A percentile compares a stretch with the other conserved stretches of the same genome.
These are phyloP conservation scores for Cerceris ruficornis DNA, from an alignment of 2,888 invertebrate genomes.

Conservation along the genomic window DNA sequence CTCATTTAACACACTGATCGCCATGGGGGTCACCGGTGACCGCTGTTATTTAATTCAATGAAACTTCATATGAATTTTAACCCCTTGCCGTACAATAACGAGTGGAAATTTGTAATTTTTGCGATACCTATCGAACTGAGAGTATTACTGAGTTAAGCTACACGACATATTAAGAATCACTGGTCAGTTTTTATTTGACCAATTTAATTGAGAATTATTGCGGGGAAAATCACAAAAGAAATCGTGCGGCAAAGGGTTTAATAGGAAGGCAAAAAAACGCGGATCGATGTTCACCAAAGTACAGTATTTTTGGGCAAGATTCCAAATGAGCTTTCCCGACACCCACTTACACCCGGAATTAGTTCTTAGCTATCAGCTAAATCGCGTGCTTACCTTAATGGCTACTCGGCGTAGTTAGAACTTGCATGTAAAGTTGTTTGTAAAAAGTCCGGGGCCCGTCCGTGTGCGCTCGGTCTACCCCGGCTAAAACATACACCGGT, in stretches of 20 bases:
- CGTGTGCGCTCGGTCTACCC: conserved; percentile 13
- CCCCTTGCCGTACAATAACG: too few species aligned
- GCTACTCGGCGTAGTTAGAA: conserved; percentile 52
- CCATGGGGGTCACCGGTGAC: too few species aligned
- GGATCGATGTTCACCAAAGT: conserved; percentile 10
- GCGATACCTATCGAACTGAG: too few species aligned
- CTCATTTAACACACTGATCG: too few species aligned
- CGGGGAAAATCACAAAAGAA: not conserved
- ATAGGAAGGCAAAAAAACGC: not conserved
- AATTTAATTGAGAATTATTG: conserved; percentile 22
- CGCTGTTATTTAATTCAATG: too few species aligned
- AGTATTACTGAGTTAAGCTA: too few species aligned
- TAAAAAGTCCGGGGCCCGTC: conserved; percentile 47
- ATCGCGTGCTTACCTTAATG: conserved; percentile 68
- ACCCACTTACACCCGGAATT: conserved; percentile 62
- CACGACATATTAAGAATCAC: too few species aligned
- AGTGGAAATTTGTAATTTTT: too few species aligned
- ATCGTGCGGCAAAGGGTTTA: too few species aligned
- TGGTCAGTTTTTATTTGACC: too few species aligned
- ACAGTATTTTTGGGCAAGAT: conserved; percentile 58
- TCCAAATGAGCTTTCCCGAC: conserved; percentile 61
- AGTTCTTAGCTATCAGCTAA: conserved; percentile 58
- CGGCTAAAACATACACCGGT: conserved; percentile 35
- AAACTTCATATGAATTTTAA: too few species aligned
- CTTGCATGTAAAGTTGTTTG: conserved; percentile 64